Conservation (phyloP, 2,113 vertebrate genomes). For the Spea multiplicata region DNA sequence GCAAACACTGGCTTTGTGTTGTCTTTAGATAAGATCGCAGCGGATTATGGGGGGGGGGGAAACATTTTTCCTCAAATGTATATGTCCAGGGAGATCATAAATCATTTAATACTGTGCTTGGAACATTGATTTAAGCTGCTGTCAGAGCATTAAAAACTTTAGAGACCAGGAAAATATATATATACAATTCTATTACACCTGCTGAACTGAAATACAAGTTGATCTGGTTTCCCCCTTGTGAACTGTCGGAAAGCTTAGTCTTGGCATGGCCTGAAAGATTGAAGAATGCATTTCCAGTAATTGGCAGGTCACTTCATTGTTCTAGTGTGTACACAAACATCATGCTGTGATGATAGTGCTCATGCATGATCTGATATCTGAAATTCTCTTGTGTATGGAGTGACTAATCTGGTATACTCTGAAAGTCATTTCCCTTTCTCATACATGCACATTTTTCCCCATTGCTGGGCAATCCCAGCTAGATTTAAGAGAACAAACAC, state of each 20-base stretch:
- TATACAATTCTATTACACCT: constrained; percentile 63
- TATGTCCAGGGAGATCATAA: constrained; percentile 10
- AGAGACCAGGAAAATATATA: constrained; percentile 54
- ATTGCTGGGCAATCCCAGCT: constrained; percentile 50
- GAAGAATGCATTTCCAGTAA: constrained; percentile 69
- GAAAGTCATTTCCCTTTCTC: constrained; percentile 64
- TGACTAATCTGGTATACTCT: constrained; percentile 64
- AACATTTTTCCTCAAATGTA: background rate
- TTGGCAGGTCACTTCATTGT: constrained; percentile 67
- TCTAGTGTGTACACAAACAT: constrained; percentile 66
- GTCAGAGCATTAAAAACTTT: constrained; percentile 43
- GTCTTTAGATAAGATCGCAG: background rate
- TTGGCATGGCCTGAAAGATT: constrained; percentile 64
- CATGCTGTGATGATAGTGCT: constrained; percentile 62
- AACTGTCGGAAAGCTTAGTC: constrained; percentile 69
- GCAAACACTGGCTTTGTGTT: background rate
- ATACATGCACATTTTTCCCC: constrained; percentile 58
- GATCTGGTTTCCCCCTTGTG: constrained; percentile 64
- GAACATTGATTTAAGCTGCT: constrained; percentile 48
- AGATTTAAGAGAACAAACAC: constrained; percentile 52
- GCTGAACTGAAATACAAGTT: constrained; percentile 59
- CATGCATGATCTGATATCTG: constrained; percentile 68
- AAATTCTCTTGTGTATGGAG: constrained; percentile 69
- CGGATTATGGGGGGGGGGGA: background rate
- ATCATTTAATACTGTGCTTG: background rate